Base-by-base conservation (phyloP, 2,888 invertebrate species). In the Lochmaea crataegi region DNA sequence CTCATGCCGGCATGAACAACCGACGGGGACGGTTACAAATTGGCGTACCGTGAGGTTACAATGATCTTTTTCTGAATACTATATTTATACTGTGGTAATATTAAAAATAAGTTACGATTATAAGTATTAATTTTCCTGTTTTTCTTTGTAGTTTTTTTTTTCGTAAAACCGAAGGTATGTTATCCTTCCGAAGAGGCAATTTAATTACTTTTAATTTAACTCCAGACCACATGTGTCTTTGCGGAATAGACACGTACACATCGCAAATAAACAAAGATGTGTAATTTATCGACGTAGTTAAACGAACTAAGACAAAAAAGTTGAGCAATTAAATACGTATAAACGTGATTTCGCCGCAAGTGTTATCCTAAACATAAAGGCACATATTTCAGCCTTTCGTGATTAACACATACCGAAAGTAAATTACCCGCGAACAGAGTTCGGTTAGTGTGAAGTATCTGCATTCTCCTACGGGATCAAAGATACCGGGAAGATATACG, bases 381-480 rank as follows among this genome's bases (percentile, higher is more conserved):
- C 63, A 22, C 61, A 56, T 63, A 69, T 69, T 69, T 77, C 75
- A 77, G 68, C 26, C 42, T 26, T 51, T 73, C 71, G 76, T 78
- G 78, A 78, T 78, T 79, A 80, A 80, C 77, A 78, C 75, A 77
- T 75, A 76, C 75, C 68, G 68, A 53, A 56, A 68, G 68, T 84
- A 83, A 84, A 84, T 84, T 83, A 83, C 81, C 82, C 83, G 84
- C 82, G 82, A 84, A 84, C 83, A 82, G 81, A 75, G 74, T 75
- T 75, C 75, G 76, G 75, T 77, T 74, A 76, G 78, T 78, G 81
- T 79, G 79, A 80, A 78, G 80, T 82, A 81, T 82, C 81, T 83
- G 81, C 83, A 83, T 83, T 83, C 83, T 81, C 80, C 75, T 72
- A 6, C 72, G 75, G 82, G 84, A 84, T 83, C 83, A 84, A 84